Percentiles rank a stretch among this genome's conserved stretches.
These are phyloP conservation scores for Cerastoderma edule DNA, from an alignment of 2,888 invertebrate species.

Conservation along the genomic window DNA sequence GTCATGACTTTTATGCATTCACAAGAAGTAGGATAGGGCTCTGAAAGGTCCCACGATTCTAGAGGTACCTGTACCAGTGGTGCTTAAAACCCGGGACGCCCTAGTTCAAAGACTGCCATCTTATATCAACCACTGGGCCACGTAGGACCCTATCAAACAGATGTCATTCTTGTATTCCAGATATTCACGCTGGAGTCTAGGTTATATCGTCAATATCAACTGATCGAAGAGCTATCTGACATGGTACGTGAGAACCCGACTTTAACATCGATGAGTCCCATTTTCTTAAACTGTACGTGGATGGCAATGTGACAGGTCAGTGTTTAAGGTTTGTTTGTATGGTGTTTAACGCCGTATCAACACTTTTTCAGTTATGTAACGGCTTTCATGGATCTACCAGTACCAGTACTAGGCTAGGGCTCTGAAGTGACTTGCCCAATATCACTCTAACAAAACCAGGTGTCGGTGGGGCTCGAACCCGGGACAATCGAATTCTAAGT, in stretches of 20 bases:
- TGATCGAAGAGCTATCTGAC: constrained; percentile 28
- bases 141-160: not conserved
- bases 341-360: too few relatives aligned
- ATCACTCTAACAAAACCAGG: not conserved
- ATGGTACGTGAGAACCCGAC: constrained; percentile 24
- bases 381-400: too few relatives aligned
- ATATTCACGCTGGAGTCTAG: constrained; percentile 27
- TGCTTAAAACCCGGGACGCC: not conserved
- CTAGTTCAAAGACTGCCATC: not conserved
- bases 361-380: too few relatives aligned
- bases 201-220: constrained; percentile 26
- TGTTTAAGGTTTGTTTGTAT: too few relatives aligned
- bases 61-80: not conserved
- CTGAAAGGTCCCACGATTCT: not conserved
- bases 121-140: not conserved
- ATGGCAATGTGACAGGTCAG: too few relatives aligned
- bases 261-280: constrained; percentile 29
- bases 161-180: constrained; percentile 13
- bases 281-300: constrained; percentile 24
- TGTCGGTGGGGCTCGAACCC: not conserved
- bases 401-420: too few relatives aligned
- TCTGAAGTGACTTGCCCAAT: not conserved
- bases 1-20: not conserved
- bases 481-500: too few relatives aligned
- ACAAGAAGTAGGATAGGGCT: not conserved